Evolutionary conservation across 1,140 invertebrate genomes (phyloP).

Genomic region (Apis laboriosa): DNA sequence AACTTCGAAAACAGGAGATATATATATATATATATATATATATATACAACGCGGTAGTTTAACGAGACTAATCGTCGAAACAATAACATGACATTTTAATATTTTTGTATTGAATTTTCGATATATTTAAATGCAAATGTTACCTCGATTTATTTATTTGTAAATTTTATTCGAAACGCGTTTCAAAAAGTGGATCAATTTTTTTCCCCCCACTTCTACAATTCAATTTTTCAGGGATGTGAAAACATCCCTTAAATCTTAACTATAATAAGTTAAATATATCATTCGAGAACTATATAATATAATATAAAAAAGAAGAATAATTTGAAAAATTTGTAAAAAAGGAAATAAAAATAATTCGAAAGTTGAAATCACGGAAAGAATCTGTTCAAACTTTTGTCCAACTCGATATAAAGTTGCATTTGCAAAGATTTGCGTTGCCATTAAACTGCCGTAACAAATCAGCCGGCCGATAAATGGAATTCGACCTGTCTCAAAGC

Average conservation of each 20-base stretch:
- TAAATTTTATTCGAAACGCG: neutral
- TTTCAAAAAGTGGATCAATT: too few species aligned
- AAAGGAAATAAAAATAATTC: neutral
- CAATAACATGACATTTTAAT: neutral
- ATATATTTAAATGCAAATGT: neutral
- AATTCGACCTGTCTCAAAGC: slow-evolving; percentile 18
- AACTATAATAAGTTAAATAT: too few species aligned
- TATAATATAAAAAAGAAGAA: neutral
- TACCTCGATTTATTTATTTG: neutral
- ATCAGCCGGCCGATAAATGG: neutral
- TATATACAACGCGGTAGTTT: neutral
- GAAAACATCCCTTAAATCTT: too few species aligned
- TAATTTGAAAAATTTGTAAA: neutral
- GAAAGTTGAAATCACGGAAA: neutral
- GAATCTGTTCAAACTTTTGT: neutral
- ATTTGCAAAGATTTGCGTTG: neutral
- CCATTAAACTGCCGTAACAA: slow-evolving; percentile 28
- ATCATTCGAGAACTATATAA: too few species aligned
- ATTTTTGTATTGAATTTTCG: neutral
- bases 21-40: neutral
- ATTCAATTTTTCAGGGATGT: too few species aligned
- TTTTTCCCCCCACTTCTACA: too few species aligned
- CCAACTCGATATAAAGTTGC: neutral
- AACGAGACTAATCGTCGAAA: slow-evolving; percentile 29
- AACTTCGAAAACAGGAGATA: neutral